Evolutionary conservation across 2,113 vertebrate genomes (phyloP).

Genomic region (Lonchura striata): DNA sequence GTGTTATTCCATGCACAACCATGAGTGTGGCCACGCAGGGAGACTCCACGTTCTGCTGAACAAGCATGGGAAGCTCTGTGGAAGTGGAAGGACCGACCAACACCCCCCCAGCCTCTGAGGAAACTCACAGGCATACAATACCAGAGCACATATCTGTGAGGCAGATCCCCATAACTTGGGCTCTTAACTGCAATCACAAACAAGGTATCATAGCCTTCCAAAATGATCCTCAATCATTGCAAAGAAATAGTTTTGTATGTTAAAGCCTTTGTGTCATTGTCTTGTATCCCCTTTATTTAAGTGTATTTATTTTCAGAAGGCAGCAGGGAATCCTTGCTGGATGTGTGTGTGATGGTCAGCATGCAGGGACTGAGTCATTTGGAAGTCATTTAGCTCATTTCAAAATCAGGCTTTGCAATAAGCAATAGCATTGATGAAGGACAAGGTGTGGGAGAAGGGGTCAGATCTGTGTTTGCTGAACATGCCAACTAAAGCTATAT

Average conservation of each 20-base stretch:
- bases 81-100: neutral
- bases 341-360: neutral
- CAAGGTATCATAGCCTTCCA: neutral
- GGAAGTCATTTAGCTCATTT: neutral
- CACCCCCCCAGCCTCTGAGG: neutral
- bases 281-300: neutral
- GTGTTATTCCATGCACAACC: fast-evolving
- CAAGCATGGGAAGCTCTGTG: neutral
- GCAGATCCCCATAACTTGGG: neutral
- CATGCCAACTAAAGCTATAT: neutral
- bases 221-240: neutral
- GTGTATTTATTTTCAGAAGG: neutral
- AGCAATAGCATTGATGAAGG: neutral
- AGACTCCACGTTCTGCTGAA: neutral
- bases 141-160: neutral
- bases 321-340: neutral
- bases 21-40: fast-evolving
- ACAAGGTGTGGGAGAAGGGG: neutral
- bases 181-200: neutral
- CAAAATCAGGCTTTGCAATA: neutral
- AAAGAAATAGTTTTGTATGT: neutral
- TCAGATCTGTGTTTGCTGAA: neutral
- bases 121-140: neutral
- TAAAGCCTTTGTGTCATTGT: neutral
- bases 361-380: neutral